phyloP scores from a whole-genome alignment of 2,113 vertebrate genomes.

The Symphodus melops region DNA sequence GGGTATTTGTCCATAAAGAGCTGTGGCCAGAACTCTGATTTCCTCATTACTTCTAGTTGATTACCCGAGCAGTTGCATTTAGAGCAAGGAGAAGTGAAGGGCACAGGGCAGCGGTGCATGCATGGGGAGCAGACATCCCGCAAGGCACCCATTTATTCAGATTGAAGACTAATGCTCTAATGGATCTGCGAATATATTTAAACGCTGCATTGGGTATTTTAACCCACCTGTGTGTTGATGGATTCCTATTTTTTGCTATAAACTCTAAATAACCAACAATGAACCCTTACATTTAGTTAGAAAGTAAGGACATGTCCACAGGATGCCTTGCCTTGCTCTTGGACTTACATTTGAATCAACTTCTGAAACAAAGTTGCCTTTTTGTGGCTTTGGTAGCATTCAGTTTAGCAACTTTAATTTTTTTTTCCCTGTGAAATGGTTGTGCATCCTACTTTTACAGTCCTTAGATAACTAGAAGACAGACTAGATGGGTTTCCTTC shows the following conservation, averaged over 20 bases:
- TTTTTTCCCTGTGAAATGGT: no score
- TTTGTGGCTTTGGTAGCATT: no score
- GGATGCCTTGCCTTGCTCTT: no score
- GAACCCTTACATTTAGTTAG: neutral
- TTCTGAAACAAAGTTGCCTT: no score
- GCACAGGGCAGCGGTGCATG: constrained; percentile 49
- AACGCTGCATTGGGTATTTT: no score
- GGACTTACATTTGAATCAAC: no score
- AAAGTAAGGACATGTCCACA: constrained; percentile 1
- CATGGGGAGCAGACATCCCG: constrained; percentile 52
- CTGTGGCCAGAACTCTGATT: constrained; percentile 71
- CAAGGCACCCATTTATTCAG: constrained; percentile 54
- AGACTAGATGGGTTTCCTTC: no score
- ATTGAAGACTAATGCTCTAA: constrained; percentile 46
- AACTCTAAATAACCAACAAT: no score
- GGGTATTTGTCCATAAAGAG: constrained; percentile 73
- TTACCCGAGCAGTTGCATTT: constrained; percentile 71
- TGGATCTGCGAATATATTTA: neutral
- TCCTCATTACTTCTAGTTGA: constrained; percentile 76
- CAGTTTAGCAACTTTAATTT: no score
- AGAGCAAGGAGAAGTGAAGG: constrained; percentile 80
- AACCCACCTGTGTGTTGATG: no score
- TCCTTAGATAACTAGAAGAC: neutral
- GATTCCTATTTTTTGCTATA: no score
- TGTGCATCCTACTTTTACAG: no score